Percentiles rank a stretch among this genome's conserved stretches.
Evolutionary conservation across 2,888 invertebrate genomes (phyloP).

Genomic region (Eilema griseolum): DNA sequence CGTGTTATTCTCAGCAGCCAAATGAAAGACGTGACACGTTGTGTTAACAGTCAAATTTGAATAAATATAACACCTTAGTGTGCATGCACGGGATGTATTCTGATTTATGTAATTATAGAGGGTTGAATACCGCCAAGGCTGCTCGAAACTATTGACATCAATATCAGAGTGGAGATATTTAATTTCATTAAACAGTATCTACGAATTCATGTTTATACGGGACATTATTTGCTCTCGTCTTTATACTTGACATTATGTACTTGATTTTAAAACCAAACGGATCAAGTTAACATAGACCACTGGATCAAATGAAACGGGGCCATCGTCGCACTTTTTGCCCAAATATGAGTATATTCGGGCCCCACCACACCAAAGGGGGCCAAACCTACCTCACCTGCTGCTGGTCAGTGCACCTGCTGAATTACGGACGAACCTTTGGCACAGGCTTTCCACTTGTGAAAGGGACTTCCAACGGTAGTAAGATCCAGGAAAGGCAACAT

Average conservation of each 20-base stretch:
- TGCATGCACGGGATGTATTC: slow-evolving; percentile 31
- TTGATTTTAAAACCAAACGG: not conserved
- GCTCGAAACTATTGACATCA: slow-evolving; percentile 19
- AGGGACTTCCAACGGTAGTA: no score
- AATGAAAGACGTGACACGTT: slow-evolving; percentile 51
- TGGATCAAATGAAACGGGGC: no score
- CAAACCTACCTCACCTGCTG: no score
- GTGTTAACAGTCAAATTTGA: slow-evolving; percentile 60
- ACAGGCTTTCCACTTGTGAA: no score
- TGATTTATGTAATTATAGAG: slow-evolving; percentile 37
- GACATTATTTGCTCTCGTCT: not conserved
- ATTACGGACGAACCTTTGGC: no score
- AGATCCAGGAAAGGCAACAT: no score
- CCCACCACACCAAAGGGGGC: no score
- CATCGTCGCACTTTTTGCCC: no score
- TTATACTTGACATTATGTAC: no score
- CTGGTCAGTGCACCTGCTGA: no score
- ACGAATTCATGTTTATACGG: no score
- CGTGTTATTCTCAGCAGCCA: slow-evolving; percentile 25
- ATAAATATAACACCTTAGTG: slow-evolving; percentile 50
- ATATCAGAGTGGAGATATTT: slow-evolving; percentile 5
- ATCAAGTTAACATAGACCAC: not conserved
- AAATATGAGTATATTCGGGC: no score
- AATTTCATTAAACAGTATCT: not conserved
- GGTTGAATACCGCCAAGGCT: slow-evolving; percentile 12